Evolutionary conservation across 2,797 vertebrate species (phyloP).

Genomic region (Crocidura indochinensis): DNA sequence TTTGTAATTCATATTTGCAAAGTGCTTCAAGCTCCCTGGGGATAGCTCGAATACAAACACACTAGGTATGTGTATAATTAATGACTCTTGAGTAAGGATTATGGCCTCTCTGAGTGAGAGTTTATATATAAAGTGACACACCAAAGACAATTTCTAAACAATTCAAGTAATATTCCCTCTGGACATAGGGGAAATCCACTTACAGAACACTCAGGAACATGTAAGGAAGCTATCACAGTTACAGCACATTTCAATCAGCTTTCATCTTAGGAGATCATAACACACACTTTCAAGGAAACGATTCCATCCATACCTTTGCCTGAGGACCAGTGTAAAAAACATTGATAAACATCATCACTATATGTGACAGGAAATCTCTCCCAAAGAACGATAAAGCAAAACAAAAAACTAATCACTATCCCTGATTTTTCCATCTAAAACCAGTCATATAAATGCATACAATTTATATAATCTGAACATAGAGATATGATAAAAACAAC

Average conservation of each 20-base stretch:
- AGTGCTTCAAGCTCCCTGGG: constrained; percentile 31
- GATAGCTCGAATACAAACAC: constrained; percentile 69
- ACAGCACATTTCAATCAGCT: neutral
- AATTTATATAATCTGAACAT: neutral
- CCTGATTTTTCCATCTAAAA: neutral
- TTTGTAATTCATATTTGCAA: constrained; percentile 76
- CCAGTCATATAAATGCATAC: neutral
- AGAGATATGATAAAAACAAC: neutral
- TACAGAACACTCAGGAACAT: neutral
- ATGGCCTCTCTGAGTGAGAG: constrained; percentile 44
- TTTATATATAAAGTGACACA: constrained; percentile 57
- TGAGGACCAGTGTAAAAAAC: neutral
- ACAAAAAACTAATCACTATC: neutral
- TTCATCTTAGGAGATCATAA: neutral
- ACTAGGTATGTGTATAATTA: constrained; percentile 64
- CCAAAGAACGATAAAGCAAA: neutral
- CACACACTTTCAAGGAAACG: accelerated
- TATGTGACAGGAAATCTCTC: neutral
- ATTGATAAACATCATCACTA: neutral
- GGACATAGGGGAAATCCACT: constrained; percentile 7
- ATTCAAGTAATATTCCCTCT: neutral
- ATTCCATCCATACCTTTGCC: neutral
- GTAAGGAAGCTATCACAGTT: neutral
- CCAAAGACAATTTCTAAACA: constrained; percentile 67
- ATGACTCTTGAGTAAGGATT: constrained; percentile 71